Base-by-base conservation (phyloP, 2,888 invertebrate species). In the Peribatodes rhomboidaria region DNA sequence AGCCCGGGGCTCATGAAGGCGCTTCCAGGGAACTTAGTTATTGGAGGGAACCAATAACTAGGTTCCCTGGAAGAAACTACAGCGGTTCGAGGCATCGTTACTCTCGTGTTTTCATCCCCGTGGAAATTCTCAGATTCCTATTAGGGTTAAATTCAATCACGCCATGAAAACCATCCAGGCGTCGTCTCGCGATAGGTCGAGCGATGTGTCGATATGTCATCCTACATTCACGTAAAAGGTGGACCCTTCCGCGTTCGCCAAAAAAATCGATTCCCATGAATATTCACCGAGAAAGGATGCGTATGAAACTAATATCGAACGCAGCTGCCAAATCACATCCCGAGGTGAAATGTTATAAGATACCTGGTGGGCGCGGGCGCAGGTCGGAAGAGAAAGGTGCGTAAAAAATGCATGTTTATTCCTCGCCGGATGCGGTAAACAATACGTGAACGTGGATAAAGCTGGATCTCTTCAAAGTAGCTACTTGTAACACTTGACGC, bases 371-470 rank as follows among this genome's bases (percentile, higher is more conserved):
- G 81, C 81, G 78, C 77, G 65, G 62, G 75, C 80, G 74, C 80
- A 82, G 86, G 83, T 86, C 89, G 90, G 90, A 90, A 89, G 90
- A 88, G 90, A 90, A 90, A 90, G 90, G 88, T 82, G 84, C 74
- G 77, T 84, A 88, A 89, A 89, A 86, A 88, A 88, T 79, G 71
- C 74, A 55, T 78, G 83, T 83, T 82, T 84, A 82, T 68, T 61
- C 66, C 61, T 58, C 71, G 78, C 77, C 84, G 87, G 86, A 85
- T 82, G 84, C 74, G 73, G 74, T 74, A 78, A 80, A 85, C 83
- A 84, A 85, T 84, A 76, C 79, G 74, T 68, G 74, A 84, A 76
- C 79, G 74, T 68, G 74, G 72, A 77, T 71, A 77, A 74, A 73
- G 27, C 55, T 79, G 70, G 70, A 69, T 70, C 54, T 58, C 41